Conservation (phyloP, 2,797 vertebrate genomes). For the Sebastiscus tertius region DNA sequence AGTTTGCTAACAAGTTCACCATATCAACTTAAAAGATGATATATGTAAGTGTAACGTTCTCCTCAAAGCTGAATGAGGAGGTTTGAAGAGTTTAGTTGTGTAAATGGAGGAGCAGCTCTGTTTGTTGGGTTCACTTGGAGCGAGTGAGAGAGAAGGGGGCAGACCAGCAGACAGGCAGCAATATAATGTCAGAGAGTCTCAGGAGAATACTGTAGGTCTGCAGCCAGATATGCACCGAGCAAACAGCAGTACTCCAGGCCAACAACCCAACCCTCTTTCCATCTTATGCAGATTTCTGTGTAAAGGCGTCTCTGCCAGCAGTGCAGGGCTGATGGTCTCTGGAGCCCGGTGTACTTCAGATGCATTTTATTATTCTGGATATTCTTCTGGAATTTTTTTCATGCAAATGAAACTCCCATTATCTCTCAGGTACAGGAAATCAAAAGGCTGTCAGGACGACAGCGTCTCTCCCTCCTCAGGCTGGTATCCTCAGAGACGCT, state of each 20-base stretch:
- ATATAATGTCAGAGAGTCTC: slow-evolving; percentile 23
- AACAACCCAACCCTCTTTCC: slow-evolving; percentile 31
- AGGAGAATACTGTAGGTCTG: slow-evolving; percentile 11
- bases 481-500: slow-evolving; percentile 57
- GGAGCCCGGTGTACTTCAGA: slow-evolving; percentile 46
- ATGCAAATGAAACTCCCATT: slow-evolving; percentile 64
- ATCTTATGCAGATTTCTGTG: slow-evolving; percentile 45
- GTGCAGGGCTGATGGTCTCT: slow-evolving; percentile 22
- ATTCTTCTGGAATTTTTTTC: slow-evolving; percentile 46
- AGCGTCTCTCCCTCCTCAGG: slow-evolving; percentile 37
- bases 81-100: neutral
- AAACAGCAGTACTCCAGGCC: slow-evolving; percentile 12
- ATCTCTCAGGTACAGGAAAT: slow-evolving; percentile 63
- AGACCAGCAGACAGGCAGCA: slow-evolving; percentile 4
- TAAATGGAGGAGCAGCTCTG: neutral
- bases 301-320: slow-evolving; percentile 26
- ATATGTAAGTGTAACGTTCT: neutral
- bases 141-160: neutral
- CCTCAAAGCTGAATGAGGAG: neutral
- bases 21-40: neutral
- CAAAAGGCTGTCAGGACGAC: slow-evolving; percentile 48
- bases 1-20: neutral
- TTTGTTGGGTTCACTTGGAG: slow-evolving; percentile 1
- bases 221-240: slow-evolving; percentile 29
- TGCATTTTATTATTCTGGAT: slow-evolving; percentile 47